Conservation (phyloP, 2,797 vertebrate genomes). For the Lates japonicus region DNA sequence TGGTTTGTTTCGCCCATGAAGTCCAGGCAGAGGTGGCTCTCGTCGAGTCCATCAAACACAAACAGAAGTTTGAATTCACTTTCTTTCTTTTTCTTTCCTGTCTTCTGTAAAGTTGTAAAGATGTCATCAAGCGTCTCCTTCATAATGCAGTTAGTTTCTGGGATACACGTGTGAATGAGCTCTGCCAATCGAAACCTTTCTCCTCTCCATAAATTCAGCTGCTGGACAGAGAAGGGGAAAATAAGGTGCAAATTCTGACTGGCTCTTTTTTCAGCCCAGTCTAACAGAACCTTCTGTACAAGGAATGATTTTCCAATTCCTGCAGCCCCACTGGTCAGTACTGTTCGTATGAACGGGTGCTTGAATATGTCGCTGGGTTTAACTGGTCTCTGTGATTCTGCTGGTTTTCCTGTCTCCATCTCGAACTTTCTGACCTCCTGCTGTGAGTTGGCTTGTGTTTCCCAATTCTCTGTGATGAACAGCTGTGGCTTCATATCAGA, state of each 20-base stretch:
- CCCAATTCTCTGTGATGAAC: background rate
- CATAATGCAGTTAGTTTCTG: background rate
- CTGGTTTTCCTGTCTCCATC: background rate
- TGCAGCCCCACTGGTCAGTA: constrained; percentile 28
- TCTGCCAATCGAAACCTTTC: constrained; percentile 15
- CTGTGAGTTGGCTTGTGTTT: background rate
- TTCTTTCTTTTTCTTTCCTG: constrained; percentile 7
- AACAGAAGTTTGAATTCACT: constrained; percentile 32
- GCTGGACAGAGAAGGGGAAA: constrained; percentile 18
- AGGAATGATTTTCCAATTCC: constrained; percentile 29
- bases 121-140: constrained; percentile 23
- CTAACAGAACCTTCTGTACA: constrained; percentile 23
- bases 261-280: constrained; percentile 28
- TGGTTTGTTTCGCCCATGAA: background rate
- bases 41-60: constrained; percentile 21
- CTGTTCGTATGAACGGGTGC: background rate
- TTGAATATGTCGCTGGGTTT: background rate
- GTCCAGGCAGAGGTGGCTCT: background rate
- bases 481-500: constrained; percentile 6
- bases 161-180: constrained; percentile 12
- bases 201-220: constrained; percentile 27
- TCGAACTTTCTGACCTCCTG: background rate
- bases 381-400: background rate
- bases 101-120: constrained; percentile 9
- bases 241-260: constrained; percentile 24